Base-by-base conservation (phyloP, 2,797 vertebrate genomes). In the Synaphobranchus kaupii region DNA sequence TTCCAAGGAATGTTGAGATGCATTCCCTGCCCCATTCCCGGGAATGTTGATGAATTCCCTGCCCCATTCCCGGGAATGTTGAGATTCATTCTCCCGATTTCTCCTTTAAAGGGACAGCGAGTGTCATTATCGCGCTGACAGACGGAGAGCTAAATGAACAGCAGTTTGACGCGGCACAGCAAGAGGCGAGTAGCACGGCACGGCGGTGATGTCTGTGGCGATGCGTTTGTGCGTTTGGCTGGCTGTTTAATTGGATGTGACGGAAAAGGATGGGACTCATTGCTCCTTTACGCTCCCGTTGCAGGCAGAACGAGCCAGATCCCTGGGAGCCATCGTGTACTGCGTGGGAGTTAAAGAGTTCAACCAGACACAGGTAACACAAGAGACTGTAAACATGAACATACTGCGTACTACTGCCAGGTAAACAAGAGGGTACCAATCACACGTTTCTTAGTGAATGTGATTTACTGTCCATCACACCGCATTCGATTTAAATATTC, bases 271-370 rank as follows among this genome's bases (percentile, higher is more conserved):
- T 4, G 28, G 52, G 20, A 47, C 50, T 84, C 68, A 52, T 13
- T 31, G 80, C 48, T 80, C 48, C 0, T n/a, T 84, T 12, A 2
- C 39, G 71, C 3, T 88, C 78, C 85, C 39, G 68, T 80, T 90
- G 87, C 91, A 99, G 98, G 97, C 97, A 31, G 94, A 96, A 63
- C 94, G 90, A 92, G 96, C 98, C 85, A 94, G 97, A 85, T 92
- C 93, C 28, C 89, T 98, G 17, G 98, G 98, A 80, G 97, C 98
- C 0, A 97, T 95, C 47, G 94, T 98, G 86, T 98, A 98, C 91
- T 98, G 97, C n/a, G 97, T 99, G 22, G 98, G 98, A 84, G 97
- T 99, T 44, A 97, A 97, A 92, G 96, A 97, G 91, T 98, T 98
- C 90, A 97, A 97, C 17, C 96, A 97, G 94, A 94, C 96, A 4